Percentiles rank a stretch among this genome's conserved stretches.
Evolutionary conservation across 2,888 invertebrate genomes (phyloP).

Genomic region (Drepana falcataria): DNA sequence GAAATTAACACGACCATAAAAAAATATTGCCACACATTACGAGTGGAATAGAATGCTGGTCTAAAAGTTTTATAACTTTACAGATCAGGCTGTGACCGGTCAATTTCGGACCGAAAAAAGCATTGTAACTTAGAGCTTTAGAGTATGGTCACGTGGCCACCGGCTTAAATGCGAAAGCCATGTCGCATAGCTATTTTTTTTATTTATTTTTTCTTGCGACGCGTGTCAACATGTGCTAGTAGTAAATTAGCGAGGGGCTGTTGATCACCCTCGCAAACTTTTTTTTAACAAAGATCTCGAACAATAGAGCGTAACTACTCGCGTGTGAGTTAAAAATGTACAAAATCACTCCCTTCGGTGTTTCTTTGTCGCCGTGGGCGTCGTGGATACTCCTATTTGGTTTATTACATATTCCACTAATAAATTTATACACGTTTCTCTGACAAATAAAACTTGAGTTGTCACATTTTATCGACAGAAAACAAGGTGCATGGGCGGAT

Average conservation of each 20-base stretch:
- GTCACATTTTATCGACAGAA: constrained; percentile 2
- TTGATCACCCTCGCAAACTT: constrained; percentile 65
- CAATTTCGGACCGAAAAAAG: constrained; percentile 53
- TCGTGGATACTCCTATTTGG: constrained; percentile 21
- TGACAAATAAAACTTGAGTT: background rate
- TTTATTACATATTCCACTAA: constrained; percentile 16
- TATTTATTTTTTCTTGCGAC: constrained; percentile 60
- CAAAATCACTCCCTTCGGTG: constrained; percentile 50
- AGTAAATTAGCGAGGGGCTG: constrained; percentile 74
- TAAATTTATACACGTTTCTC: background rate
- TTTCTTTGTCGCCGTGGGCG: constrained; percentile 24
- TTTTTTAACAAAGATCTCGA: constrained; percentile 69
- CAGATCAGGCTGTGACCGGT: constrained; percentile 44
- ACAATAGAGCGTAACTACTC: constrained; percentile 72
- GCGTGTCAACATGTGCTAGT: constrained; percentile 76
- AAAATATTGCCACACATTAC: constrained; percentile 25
- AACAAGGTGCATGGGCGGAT: background rate
- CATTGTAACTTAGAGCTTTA: constrained; percentile 29
- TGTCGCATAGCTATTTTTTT: constrained; percentile 63
- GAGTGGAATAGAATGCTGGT: constrained; percentile 46
- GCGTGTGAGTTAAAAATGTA: constrained; percentile 64
- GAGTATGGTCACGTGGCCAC: constrained; percentile 39
- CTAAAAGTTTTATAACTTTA: constrained; percentile 31
- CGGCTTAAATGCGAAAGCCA: constrained; percentile 64
- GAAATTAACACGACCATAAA: constrained; percentile 46